Evolutionary conservation across 2,888 invertebrate species (phyloP), one percentile per base, ranked within the genome.

Genomic region (Parthenolecanium corni): DNA sequence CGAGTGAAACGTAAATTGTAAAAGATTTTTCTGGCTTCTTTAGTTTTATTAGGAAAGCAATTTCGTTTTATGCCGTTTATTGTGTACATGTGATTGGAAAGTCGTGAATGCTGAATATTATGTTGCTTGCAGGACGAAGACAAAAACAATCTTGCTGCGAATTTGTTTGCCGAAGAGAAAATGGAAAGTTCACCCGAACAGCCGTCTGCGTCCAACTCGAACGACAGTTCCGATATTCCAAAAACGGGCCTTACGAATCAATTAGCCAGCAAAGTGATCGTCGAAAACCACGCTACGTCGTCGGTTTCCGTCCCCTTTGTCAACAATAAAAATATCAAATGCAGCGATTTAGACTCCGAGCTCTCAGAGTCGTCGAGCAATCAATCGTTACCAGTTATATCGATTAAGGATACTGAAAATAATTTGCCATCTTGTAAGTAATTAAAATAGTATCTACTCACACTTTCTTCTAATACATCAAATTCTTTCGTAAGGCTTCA

Each of bases 351-450:
- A n/a, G 62, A 62, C 14, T 42, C 62, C 14, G 52, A 62, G 20
- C 14, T 62, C 18, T 62, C 52, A 1, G 62, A 62, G 12, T 52
- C 62, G 14, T 62, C 62, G 44, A 52, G 52, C 20, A 62, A 46
- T 23, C 62, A 62, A 42, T 62, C 62, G 18, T 44, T 62, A 51
- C 62, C 62, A 24, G 62, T 62, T 14, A 62, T 62, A 23, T 61
- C 61, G 38, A 51, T 61, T 36, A 61, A 61, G 23, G 61, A 61
- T 23, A 31, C 61, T 1, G 61, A 61, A 23, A 61, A 25, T 38
- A 61, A 61, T 38, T 18, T 61, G 9, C 61, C 52, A 5, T 24
- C 52, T 14, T 52, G 52, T 52, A 52, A 25, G 52, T 52, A 14
- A 9, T 9, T 9, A n/a, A n/a, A n/a, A n/a, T n/a, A n/a, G n/a